These are phyloP conservation scores for Orchestes rusci DNA, from an alignment of 2,888 invertebrate species.

Conservation along the genomic window DNA sequence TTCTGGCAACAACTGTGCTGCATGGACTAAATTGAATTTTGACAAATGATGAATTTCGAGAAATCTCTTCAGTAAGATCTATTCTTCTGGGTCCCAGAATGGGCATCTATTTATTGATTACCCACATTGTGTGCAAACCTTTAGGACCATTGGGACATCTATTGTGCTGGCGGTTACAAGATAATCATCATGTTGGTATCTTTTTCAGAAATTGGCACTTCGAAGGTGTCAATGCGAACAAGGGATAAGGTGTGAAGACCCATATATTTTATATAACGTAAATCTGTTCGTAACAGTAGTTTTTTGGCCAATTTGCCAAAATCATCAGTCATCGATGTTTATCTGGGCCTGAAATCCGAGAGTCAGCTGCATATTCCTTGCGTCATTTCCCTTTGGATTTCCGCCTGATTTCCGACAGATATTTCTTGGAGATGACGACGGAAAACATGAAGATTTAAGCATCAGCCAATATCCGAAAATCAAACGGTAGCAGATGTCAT, in stretches of 20 bases:
- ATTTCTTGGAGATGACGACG: conserved; percentile 23
- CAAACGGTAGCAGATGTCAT: conserved; percentile 29
- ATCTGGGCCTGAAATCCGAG: conserved; percentile 37
- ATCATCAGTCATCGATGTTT: conserved; percentile 43
- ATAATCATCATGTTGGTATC: too few relatives aligned
- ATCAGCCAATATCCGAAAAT: conserved; percentile 15
- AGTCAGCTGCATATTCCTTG: conserved; percentile 42
- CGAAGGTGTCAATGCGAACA: conserved; percentile 23
- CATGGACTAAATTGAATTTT: too few relatives aligned
- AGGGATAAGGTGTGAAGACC: too few relatives aligned
- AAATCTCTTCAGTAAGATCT: too few relatives aligned
- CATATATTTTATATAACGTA: background rate
- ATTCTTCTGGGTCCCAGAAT: too few relatives aligned
- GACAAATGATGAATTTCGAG: too few relatives aligned
- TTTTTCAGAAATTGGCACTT: conserved; percentile 24
- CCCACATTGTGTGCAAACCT: too few relatives aligned
- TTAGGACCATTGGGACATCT: too few relatives aligned
- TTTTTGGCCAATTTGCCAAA: conserved; percentile 29
- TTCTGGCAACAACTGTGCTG: background rate
- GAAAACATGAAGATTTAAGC: too few relatives aligned
- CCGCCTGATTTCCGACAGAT: conserved; percentile 19
- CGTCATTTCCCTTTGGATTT: conserved; percentile 34
- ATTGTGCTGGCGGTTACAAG: too few relatives aligned
- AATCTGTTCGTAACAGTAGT: conserved; percentile 1
- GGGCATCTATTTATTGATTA: too few relatives aligned